phyloP scores from a whole-genome alignment of 1,140 invertebrate species.

The Euwallacea fornicatus region DNA sequence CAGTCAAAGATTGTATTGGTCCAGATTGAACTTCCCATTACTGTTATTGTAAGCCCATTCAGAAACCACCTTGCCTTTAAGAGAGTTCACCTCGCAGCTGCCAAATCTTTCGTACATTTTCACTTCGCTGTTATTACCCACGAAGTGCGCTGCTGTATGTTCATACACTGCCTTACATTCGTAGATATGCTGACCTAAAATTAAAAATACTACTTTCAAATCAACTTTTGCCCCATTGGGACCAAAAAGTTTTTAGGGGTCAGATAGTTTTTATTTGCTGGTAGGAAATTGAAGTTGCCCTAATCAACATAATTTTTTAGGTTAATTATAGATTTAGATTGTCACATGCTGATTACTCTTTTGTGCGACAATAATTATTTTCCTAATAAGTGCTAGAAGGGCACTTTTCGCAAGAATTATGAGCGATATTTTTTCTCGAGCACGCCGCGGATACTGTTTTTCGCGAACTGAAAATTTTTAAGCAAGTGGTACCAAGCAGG shows the following conservation, averaged over 20 bases:
- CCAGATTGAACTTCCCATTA: constrained; percentile 29
- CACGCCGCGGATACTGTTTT: no score
- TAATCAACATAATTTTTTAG: no score
- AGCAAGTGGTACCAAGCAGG: no score
- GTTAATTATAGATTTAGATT: no score
- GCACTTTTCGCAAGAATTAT: no score
- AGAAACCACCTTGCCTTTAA: constrained; percentile 66
- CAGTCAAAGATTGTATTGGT: constrained; percentile 20
- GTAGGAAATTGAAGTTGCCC: no score
- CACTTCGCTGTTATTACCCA: constrained; percentile 66
- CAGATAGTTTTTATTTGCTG: no score
- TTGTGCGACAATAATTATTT: no score
- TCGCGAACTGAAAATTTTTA: no score
- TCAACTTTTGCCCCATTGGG: not conserved
- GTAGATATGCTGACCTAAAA: constrained; percentile 51
- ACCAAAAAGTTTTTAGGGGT: not conserved
- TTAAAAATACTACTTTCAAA: not conserved
- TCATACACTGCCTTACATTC: constrained; percentile 60
- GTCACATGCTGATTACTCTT: no score
- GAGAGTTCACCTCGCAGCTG: constrained; percentile 64
- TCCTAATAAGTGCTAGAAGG: no score
- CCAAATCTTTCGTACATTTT: constrained; percentile 68
- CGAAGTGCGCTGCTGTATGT: constrained; percentile 60
- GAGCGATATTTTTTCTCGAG: no score
- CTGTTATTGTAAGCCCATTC: constrained; percentile 69